Evolutionary conservation across 2,797 vertebrate genomes (phyloP), one percentile per base, ranked within the genome.

Genomic region (Okamejei kenojei): DNA sequence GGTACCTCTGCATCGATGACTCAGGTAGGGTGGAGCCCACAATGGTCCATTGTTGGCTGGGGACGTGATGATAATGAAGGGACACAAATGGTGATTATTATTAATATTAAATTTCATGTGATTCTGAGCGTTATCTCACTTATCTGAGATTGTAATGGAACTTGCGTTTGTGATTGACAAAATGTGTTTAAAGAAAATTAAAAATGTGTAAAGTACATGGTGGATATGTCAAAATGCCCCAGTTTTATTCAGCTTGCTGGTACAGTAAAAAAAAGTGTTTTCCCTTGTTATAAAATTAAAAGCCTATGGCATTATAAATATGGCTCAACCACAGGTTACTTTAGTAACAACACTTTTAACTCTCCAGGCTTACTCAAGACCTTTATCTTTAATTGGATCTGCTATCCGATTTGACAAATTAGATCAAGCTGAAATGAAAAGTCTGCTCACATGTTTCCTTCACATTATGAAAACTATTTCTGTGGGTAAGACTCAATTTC

Each of bases 381-480:
- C 98, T 0, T 97, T 99, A 95, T 99, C 99, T 94, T 96, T 99
- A 94, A 98, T 99, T 93, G 99, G 98, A 78, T 99, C 97, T 73
- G 97, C 97, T 0, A 98, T 99, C 93, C 98, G 99, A 78, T 99
- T 98, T 94, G 99, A 99, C 96, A 99, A 99, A 94, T 95, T 99
- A 96, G 99, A 99, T 96, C 99, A 99, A 94, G 98, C 98, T 1
- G 99, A 99, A 96, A 99, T 98, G 0, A 97, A 98, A 94, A 97
- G 98, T 94, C 98, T 99, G 93, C 97, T 99, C 58, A 98, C 99
- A 97, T 99, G 99, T 94, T 99, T 99, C 95, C 96, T 99, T 94
- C 98, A 99, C 96, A 99, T 99, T 93, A 99, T 99, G 98, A 99
- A 99, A 96, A 99, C 98, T 58, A 97, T 99, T 95, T 99, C 99